Evolutionary conservation across 2,888 invertebrate species (phyloP).

Genomic region (Latrodectus elegans): DNA sequence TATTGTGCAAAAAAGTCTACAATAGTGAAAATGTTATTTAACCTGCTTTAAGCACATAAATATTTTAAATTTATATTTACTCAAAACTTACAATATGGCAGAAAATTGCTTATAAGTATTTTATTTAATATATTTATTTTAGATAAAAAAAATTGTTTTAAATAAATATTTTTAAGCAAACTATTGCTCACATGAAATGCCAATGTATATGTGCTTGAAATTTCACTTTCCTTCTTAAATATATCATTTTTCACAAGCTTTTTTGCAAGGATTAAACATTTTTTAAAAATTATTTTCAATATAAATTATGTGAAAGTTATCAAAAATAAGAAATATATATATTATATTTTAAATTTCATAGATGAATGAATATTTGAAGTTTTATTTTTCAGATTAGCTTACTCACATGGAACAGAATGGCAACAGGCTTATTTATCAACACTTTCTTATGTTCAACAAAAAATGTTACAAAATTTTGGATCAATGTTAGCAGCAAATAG

Average conservation of each 20-base stretch:
- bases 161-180: too few relatives aligned
- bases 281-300: background rate
- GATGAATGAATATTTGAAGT: background rate
- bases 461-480: slow-evolving; percentile 37
- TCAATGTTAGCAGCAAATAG: slow-evolving; percentile 30
- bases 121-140: too few relatives aligned
- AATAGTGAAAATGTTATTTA: too few relatives aligned
- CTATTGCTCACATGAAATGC: too few relatives aligned
- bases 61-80: too few relatives aligned
- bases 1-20: too few relatives aligned
- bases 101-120: too few relatives aligned
- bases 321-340: background rate
- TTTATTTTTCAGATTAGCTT: slow-evolving; percentile 30
- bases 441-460: slow-evolving; percentile 46
- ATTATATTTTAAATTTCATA: background rate
- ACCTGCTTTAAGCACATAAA: too few relatives aligned
- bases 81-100: too few relatives aligned
- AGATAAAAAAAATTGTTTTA: too few relatives aligned
- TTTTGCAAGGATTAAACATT: background rate
- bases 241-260: background rate
- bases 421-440: slow-evolving; percentile 35
- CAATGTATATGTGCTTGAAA: too few relatives aligned
- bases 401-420: slow-evolving; percentile 27
- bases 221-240: too few relatives aligned
- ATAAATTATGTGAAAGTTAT: background rate